Evolutionary conservation across 2,888 invertebrate species (phyloP), one percentile per base, ranked within the genome.

Genomic region (Polia nebulosa): DNA sequence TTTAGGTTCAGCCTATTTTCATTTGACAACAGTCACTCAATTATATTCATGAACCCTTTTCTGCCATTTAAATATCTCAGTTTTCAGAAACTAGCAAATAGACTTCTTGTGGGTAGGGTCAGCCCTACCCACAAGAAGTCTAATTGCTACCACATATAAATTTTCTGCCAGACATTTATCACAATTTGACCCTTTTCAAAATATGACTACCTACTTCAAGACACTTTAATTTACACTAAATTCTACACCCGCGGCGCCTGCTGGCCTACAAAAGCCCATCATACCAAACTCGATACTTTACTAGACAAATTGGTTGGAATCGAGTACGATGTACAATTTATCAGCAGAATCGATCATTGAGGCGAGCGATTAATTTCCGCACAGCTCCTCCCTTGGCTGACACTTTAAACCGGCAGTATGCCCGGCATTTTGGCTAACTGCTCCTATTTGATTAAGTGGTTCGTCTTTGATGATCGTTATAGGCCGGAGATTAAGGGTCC

Each of bases 251-350:
- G 22, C 22, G 0, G 17, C 36, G 32, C 32, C 20, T n/a, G 7
- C 22, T n/a, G 1, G 11, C 20, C 13, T 25, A 11, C 11, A 0
- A 20, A 41, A 51, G 0, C 47, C 44, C 9, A 17, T 66, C 39
- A 58, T 58, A 15, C 13, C n/a, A 36, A 64, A 65, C 32, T 45
- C 15, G 41, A 53, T 44, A 79, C 51, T 65, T 45, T 51, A 59
- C 56, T 25, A 59, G 34, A 71, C 39, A 44, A 71, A 78, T 80
- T 57, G 59, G 29, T 4, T 8, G 39, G 45, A 76, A 60, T 80
- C 71, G 60, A 61, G n/a, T 55, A 41, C 58, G 5, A 45, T 66
- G 44, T 47, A 27, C 34, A 22, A 80, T 80, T 71, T 76, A 80
- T 76, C 58, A 61, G 22, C 3, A 2, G 11, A 11, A 70, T 61